A percentile compares a stretch with the other conserved stretches of the same genome.
These are phyloP conservation scores for Trisateles emortualis DNA, from an alignment of 2,888 invertebrate species.

Conservation along the genomic window DNA sequence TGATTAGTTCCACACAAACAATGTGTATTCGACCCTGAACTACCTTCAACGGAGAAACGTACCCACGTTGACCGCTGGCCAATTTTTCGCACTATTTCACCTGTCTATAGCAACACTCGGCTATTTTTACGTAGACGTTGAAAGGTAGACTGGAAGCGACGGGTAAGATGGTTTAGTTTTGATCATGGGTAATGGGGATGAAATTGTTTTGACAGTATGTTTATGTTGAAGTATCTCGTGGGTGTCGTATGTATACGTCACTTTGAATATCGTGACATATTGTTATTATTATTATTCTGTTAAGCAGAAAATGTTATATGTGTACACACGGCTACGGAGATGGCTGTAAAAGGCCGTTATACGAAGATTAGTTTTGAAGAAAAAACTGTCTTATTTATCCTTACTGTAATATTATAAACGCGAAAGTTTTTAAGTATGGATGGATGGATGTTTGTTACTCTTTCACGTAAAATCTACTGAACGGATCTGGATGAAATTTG, in stretches of 20 bases:
- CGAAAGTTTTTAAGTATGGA: no score
- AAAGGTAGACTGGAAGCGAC: constrained; percentile 51
- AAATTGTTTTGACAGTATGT: constrained; percentile 15
- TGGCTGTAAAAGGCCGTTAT: no score
- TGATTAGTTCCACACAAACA: constrained; percentile 45
- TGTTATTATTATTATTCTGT: no score
- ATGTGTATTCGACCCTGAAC: constrained; percentile 41
- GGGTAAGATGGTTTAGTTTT: constrained; percentile 41
- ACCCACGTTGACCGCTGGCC: constrained; percentile 70
- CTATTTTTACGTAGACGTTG: constrained; percentile 55
- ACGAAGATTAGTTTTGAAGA: no score
- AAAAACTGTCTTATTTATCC: no score
- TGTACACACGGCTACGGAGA: no score
- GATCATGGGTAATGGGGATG: constrained; percentile 7
- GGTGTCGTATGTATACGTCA: constrained; percentile 1
- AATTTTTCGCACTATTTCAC: constrained; percentile 85
- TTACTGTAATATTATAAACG: no score
- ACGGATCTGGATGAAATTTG: no score
- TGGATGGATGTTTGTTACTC: no score
- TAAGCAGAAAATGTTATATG: no score
- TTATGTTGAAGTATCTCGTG: constrained; percentile 1
- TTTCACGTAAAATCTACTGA: no score
- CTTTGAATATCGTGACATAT: no score
- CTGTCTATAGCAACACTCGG: constrained; percentile 74
- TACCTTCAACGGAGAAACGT: constrained; percentile 48